A percentile compares a stretch with the other conserved stretches of the same genome.
Conservation (phyloP, 2,797 vertebrate species). For the Melopsittacus undulatus region DNA sequence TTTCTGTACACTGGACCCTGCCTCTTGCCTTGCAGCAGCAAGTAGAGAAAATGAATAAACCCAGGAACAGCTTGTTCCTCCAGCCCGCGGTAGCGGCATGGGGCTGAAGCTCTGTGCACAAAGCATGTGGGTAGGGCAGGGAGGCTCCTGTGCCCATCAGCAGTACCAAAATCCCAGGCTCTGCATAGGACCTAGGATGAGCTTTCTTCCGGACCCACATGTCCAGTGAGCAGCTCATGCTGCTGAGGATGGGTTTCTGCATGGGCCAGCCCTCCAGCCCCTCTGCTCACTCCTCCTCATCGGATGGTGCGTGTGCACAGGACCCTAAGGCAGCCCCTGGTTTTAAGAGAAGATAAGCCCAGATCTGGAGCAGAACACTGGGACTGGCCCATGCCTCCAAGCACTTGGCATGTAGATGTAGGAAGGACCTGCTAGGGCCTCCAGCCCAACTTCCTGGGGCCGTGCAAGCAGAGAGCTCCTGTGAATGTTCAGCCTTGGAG, state of each 20-base stretch:
- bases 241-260: not conserved
- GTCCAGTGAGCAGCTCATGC: not conserved
- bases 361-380: not conserved
- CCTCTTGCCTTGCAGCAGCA: not conserved
- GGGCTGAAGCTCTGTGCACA: not conserved
- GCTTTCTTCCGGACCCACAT: not conserved
- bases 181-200: not conserved
- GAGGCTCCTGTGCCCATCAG: no score
- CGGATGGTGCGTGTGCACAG: not conserved
- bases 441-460: not conserved
- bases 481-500: fast-evolving
- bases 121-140: not conserved
- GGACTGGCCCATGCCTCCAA: not conserved
- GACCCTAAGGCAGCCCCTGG: not conserved
- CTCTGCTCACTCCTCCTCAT: not conserved
- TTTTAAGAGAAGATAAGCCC: not conserved
- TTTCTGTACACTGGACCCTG: slow-evolving; percentile 55
- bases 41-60: not conserved
- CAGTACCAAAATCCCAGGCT: not conserved
- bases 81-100: fast-evolving
- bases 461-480: not conserved
- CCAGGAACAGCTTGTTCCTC: not conserved
- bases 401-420: not conserved
- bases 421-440: not conserved
- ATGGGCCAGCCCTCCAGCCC: not conserved